These are phyloP conservation scores for Prunella himalayana DNA, from an alignment of 2,113 vertebrate genomes.

Conservation along the genomic window DNA sequence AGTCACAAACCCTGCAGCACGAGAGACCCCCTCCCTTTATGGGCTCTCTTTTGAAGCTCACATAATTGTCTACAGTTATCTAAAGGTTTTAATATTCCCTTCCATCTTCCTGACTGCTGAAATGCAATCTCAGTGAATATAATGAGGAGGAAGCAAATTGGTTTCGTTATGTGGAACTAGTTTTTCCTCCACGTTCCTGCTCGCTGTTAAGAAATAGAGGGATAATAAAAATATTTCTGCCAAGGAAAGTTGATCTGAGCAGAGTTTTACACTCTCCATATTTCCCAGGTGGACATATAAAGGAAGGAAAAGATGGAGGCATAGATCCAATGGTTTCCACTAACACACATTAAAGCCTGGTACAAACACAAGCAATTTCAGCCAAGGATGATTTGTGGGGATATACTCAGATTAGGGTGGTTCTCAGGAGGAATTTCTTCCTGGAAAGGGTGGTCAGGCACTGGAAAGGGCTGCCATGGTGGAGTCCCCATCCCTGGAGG, in stretches of 20 bases:
- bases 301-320: not conserved
- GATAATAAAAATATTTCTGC: slow-evolving; percentile 58
- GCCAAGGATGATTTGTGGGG: not conserved
- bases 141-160: slow-evolving; percentile 15
- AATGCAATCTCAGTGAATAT: not conserved
- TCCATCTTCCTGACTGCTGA: not conserved
- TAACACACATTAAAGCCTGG: not conserved
- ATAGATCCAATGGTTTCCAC: not conserved
- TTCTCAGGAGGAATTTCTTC: not conserved
- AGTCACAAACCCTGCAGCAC: not conserved
- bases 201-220: not conserved
- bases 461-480: not conserved
- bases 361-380: not conserved
- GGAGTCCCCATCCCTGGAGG: not conserved
- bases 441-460: not conserved
- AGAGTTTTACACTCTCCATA: slow-evolving; percentile 33
- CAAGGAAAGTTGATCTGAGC: slow-evolving; percentile 31
- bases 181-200: slow-evolving; percentile 17
- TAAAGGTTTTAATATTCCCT: slow-evolving; percentile 45
- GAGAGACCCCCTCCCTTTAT: slow-evolving; percentile 24
- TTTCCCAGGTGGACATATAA: slow-evolving; percentile 44
- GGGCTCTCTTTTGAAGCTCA: not conserved
- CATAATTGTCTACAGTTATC: not conserved
- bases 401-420: not conserved
- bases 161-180: slow-evolving; percentile 15